These are phyloP conservation scores for Notarius lentiginosus DNA, from an alignment of 2,113 vertebrate species.

Conservation along the genomic window DNA sequence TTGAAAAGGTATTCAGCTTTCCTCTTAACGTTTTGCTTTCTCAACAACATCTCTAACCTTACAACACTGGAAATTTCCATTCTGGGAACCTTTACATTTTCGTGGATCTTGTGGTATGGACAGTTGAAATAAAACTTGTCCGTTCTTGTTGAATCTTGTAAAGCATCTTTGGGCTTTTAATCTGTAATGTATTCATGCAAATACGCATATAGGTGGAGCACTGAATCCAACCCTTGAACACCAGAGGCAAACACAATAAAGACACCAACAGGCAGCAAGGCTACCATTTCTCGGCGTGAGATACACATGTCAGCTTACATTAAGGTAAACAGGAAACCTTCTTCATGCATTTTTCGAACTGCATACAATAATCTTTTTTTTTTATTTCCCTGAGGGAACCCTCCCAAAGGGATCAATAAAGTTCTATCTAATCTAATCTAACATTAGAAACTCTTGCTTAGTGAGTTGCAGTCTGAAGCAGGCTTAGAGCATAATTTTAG, in stretches of 20 bases:
- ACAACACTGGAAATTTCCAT: background rate
- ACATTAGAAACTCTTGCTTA: background rate
- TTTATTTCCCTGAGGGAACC: too few relatives aligned
- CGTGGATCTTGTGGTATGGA: background rate
- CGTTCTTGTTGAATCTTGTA: background rate
- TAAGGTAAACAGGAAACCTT: slow-evolving; percentile 22
- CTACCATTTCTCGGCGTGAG: background rate
- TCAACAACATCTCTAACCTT: too few relatives aligned
- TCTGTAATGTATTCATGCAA: too few relatives aligned
- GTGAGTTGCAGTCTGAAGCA: background rate
- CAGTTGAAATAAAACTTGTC: background rate
- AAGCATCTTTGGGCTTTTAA: background rate
- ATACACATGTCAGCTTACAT: background rate
- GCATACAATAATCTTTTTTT: background rate
- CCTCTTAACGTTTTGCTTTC: too few relatives aligned
- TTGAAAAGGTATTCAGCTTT: too few relatives aligned
- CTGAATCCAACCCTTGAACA: background rate
- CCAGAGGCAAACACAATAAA: slow-evolving; percentile 12
- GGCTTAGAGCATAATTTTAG: background rate
- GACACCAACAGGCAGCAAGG: background rate
- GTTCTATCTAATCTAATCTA: too few relatives aligned
- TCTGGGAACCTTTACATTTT: background rate
- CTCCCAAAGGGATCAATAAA: too few relatives aligned
- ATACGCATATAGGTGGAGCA: background rate
- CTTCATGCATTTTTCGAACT: background rate